Evolutionary conservation across 1,140 invertebrate species (phyloP), one percentile per base, ranked within the genome.

Genomic region (Bombus difficillimus): DNA sequence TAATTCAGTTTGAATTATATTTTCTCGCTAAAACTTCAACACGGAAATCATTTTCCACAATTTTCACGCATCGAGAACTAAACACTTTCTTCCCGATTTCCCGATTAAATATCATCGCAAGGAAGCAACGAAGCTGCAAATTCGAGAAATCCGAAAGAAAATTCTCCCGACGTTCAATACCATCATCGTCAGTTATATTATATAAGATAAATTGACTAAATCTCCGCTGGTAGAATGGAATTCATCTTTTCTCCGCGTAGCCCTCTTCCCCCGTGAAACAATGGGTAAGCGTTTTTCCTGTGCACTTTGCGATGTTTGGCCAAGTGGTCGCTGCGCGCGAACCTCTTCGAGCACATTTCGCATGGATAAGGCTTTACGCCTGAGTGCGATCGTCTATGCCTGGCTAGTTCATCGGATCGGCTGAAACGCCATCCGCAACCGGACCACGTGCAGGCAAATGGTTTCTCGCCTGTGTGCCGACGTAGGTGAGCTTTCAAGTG

Each of bases 391-490:
- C 98, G 95, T 73, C 97, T 96, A 91, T 98, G 98, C 66, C 98
- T 95, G 1, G 98, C 97, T 57, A 99, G 95, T 94, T 99, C 98
- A 92, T 99, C 99, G 0, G 98, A 99, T 64, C 98, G 95, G 5
- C 98, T 99, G 95, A 99, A 99, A 83, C 97, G 96, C 98, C 99
- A 99, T 15, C 96, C 96, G 94, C 99, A 99, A n/a, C 97, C 98
- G 4, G 97, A 95, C 98, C 98, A 99, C 72, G 97, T 98, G 93
- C 97, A 98, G 9, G 96, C 96, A 92, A 99, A 99, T 0, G 99
- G 99, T 92, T 99, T 99, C 94, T 99, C 98, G 1, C 98, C 99
- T 2, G 98, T 98, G 94, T 99, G 99, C 22, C 99, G 96, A 4
- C 99, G 96, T 74, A 99, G 94, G 93, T 99, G 99, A 4, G 99